phyloP scores from a whole-genome alignment of 2,888 invertebrate species.

The Lacanobia wlatinum region DNA sequence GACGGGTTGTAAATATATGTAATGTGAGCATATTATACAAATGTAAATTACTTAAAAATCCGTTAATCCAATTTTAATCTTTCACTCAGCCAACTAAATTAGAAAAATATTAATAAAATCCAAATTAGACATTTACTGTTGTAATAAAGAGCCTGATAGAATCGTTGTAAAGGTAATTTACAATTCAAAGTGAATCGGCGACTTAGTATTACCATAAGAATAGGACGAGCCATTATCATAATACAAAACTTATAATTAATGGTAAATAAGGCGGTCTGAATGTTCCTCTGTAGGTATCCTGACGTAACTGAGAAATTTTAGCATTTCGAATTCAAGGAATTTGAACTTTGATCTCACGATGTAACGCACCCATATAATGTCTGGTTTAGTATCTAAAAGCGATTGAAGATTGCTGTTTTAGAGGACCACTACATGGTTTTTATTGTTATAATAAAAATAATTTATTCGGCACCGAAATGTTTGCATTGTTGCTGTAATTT shows the following conservation, averaged over 20 bases:
- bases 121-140: constrained; percentile 55
- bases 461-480: constrained; percentile 23
- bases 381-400: constrained; percentile 29
- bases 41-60: constrained; percentile 9
- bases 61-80: constrained; percentile 39
- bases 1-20: not conserved
- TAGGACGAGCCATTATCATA: constrained; percentile 49
- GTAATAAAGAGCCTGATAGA: constrained; percentile 50
- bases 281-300: constrained; percentile 26
- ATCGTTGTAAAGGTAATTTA: constrained; percentile 50
- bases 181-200: constrained; percentile 56
- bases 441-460: constrained; percentile 21
- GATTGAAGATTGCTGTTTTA: constrained; percentile 20
- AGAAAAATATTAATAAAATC: constrained; percentile 47
- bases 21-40: constrained; percentile 12
- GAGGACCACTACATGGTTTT: constrained; percentile 37
- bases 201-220: constrained; percentile 60
- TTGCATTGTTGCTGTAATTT: constrained; percentile 14
- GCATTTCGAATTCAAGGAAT: constrained; percentile 46
- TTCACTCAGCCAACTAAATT: constrained; percentile 10
- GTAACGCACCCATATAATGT: constrained; percentile 35
- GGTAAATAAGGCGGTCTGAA: constrained; percentile 28
- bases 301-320: constrained; percentile 37
- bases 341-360: constrained; percentile 44
- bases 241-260: constrained; percentile 55